Conservation (phyloP, 2,888 invertebrate species). For the Pseudanteris insignis region DNA sequence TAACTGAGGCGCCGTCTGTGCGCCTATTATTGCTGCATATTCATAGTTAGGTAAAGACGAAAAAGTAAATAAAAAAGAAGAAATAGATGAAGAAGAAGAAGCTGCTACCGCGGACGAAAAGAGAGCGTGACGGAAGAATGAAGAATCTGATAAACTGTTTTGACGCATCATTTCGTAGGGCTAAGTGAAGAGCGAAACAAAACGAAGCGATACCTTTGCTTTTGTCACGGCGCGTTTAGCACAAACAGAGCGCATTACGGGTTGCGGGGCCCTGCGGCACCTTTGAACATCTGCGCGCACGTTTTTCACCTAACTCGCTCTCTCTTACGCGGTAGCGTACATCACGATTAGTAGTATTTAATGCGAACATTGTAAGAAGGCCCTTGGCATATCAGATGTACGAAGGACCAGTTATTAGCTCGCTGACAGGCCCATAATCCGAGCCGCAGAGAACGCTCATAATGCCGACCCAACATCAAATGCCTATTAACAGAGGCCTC, state of each 20-base stretch:
- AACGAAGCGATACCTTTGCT: constrained; percentile 39
- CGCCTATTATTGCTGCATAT: too few species aligned
- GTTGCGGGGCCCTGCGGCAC: constrained; percentile 42
- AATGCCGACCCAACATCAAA: constrained; percentile 56
- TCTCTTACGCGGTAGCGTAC: constrained; percentile 45
- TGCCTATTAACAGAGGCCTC: constrained; percentile 57
- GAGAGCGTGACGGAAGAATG: constrained; percentile 3
- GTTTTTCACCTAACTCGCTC: constrained; percentile 45
- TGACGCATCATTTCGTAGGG: constrained; percentile 31
- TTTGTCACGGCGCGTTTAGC: constrained; percentile 38
- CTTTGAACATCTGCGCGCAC: constrained; percentile 52
- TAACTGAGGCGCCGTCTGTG: too few species aligned
- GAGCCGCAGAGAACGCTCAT: constrained; percentile 38
- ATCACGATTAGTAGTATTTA: constrained; percentile 65
- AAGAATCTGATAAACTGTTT: constrained; percentile 26
- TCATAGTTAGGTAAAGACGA: too few species aligned
- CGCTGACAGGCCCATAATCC: constrained; percentile 65
- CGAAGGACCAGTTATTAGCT: constrained; percentile 63
- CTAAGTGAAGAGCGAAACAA: constrained; percentile 24
- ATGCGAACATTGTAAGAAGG: constrained; percentile 62
- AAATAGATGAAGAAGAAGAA: too few species aligned
- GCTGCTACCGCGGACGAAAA: background rate
- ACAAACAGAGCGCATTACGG: constrained; percentile 35
- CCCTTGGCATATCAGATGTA: constrained; percentile 63
- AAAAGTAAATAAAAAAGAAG: too few species aligned